Conservation (phyloP, 1,140 invertebrate genomes). For the Ruditapes philippinarum region DNA sequence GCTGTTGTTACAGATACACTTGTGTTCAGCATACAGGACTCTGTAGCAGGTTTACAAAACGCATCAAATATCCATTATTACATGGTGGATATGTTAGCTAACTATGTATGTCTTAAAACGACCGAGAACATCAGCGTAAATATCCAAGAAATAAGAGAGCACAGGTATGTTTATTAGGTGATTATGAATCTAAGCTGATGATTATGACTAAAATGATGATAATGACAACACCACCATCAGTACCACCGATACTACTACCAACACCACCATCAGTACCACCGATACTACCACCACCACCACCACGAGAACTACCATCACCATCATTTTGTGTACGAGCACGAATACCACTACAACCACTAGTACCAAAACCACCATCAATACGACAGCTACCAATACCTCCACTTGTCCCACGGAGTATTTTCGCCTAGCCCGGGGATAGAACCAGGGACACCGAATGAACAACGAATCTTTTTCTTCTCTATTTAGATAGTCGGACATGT, state of each 20-base stretch:
- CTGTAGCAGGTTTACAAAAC: background rate
- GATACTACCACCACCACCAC: background rate
- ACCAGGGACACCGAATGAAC: background rate
- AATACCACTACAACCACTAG: background rate
- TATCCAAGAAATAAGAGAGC: background rate
- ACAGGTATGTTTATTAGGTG: slow-evolving; percentile 15
- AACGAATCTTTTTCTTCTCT: background rate
- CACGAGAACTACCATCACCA: background rate
- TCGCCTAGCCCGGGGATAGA: background rate
- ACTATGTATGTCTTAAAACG: background rate
- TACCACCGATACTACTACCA: too few species aligned
- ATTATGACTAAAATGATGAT: too few species aligned
- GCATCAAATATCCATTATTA: background rate
- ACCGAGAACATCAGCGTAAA: background rate
- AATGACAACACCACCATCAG: too few species aligned
- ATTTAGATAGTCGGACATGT: background rate
- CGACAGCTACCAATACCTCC: background rate
- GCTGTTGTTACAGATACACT: background rate
- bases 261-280: too few species aligned
- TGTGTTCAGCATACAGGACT: background rate
- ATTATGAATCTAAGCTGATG: too few species aligned
- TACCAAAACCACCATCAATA: background rate
- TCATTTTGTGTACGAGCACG: background rate
- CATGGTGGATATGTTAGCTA: background rate
- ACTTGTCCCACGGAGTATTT: background rate